Evolutionary conservation across 2,113 vertebrate species (phyloP), one percentile per base, ranked within the genome.

Genomic region (Deroptyus accipitrinus): DNA sequence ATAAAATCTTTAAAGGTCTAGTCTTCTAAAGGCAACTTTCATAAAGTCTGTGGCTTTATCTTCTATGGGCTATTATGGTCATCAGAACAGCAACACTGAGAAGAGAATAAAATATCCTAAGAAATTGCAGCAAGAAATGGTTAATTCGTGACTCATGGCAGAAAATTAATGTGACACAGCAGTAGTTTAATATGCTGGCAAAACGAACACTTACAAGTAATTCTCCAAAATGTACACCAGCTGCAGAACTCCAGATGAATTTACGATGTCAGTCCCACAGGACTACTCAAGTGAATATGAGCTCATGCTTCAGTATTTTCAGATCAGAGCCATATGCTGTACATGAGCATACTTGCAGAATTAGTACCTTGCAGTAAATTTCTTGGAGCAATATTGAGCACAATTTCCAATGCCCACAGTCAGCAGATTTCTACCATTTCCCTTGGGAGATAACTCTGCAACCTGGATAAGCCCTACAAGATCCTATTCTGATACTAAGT

Each of bases 191-290:
- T 72, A 81, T 48, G 42, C 76, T 94, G 68, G 76, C 63, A 92
- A 78, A 93, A 93, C 0, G 55, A 93, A 64, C 48, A 35, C 30
- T 93, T 93, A 82, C 42, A 76, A 90, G 83, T 79, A 91, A 81
- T 95, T 48, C 39, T 92, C 33, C 19, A 74, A 93, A 86, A 86
- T 18, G 46, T 68, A 86, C 35, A 83, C 64, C 88, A 94, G 83
- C 64, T 96, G 88, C 86, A 94, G 77, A 92, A 84, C 41, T 90
- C 70, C 86, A 92, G 90, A 95, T 84, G 90, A 95, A 93, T 91
- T 96, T 84, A 86, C 86, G 88, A 95, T 72, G 73, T 54, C 63
- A 85, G 15, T 90, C 94, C 86, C 74, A 7, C 22, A 72, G 86
- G 92, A 82, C 42, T 77, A 88, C 69, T 93, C 88, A 78, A 57